Evolutionary conservation across 1,140 invertebrate genomes (phyloP), one percentile per base, ranked within the genome.

Genomic region (Calephelis virginiensis): DNA sequence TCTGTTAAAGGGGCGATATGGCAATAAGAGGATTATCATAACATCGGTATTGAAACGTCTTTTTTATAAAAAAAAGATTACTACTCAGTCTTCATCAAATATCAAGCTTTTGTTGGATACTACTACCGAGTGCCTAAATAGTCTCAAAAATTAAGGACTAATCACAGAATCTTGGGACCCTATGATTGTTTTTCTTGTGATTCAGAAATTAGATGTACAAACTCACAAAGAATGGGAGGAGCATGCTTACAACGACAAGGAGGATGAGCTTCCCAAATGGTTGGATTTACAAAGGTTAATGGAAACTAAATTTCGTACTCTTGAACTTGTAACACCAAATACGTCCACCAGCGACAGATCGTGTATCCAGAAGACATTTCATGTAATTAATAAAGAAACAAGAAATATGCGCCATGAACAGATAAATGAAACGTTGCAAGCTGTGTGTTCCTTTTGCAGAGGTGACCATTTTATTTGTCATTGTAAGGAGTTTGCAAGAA

Each of bases 11-110:
- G 67, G 78, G 38, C 71, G 83, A 28, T 91, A 80, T 63, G 80
- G 89, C 13, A 85, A 85, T 68, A 80, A 81, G 63, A 38, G 77
- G 47, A 47, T 85, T 53, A 83, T 82, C 13, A 69, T 86, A 38
- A 72, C 80, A 37, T 75, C 74, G 13, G 80, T 90, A 67, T 73
- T 88, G 40, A 77, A 81, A 49, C 67, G 73, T 47, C 66, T 86
- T 46, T 79, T 74, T 69, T 61, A 75, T 43, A 70, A 82, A 48
- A 72, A 59, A 12, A 62, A 50, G 40, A 50, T 82, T 11, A 38
- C 37, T 37, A 77, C 66, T 64, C 75, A 82, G 66, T 76, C 72
- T 1, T 61, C 65, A 43, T 28, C 43, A 7, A 17, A 37, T 13
- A 75, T 87, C 62, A 70, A 82, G 45, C 38, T 60, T 11, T 66